Base-by-base conservation (phyloP, 2,113 vertebrate genomes). In the Actinemys pallida region DNA sequence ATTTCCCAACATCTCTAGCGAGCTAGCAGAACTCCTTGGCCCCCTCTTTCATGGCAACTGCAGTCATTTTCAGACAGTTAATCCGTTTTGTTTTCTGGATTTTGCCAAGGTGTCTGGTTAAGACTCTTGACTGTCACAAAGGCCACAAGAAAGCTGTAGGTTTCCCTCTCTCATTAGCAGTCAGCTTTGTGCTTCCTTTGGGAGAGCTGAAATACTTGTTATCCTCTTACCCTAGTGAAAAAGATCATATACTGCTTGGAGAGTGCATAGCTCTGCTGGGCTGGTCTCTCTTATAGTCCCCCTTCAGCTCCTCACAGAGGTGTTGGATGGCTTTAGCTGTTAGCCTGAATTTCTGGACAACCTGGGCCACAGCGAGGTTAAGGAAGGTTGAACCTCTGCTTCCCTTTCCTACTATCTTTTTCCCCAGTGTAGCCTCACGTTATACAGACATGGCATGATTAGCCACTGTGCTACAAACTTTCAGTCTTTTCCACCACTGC, bases 1-100 rank as follows among this genome's bases (percentile, higher is more conserved):
- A 90, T 96, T 79, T 94, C 56, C 79, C 72, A 86, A 94, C 19
- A 50, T 59, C 82, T 95, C 85, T 10, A 0, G 88, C 39, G 72
- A 42, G 5, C n/a, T 27, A 87, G 20, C 14, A 90, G 69, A 78
- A 3, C 25, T 90, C 75, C 84, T 81, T 94, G 85, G 76, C 87
- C 93, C 3, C 14, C n/a, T 87, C 56, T 1, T 0, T 80, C 50
- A 39, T 19, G 75, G 10, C 47, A 76, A 84, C 84, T 47, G n/a
- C 59, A 84, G 76, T 27, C 72, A 62, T 42, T 84, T 62, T 88
- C 52, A 83, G 62, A 53, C 69, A 65, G 20, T 59, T 59, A 69
- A 83, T 47, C 57, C 35, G 89, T 49, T 79, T 31, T 2, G 6
- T 82, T 52, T 39, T 81, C 39, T 90, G 81, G 27, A 86, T 95